Evolutionary conservation across 2,888 invertebrate genomes (phyloP).

Genomic region (Hydraecia micacea): DNA sequence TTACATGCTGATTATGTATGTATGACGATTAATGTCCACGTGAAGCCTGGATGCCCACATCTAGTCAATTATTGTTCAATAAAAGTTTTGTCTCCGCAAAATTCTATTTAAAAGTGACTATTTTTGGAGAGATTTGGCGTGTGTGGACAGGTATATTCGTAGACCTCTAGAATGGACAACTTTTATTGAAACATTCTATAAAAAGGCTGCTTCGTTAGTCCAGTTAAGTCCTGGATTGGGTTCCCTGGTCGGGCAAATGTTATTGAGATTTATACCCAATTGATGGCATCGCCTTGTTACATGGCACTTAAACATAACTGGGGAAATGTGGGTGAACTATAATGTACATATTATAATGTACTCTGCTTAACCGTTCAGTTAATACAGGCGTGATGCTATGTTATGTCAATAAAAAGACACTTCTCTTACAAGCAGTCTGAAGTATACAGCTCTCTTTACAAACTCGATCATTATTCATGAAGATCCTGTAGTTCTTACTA

Average conservation of each 20-base stretch:
- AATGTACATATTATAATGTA: not conserved
- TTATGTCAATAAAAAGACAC: not conserved
- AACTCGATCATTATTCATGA: not conserved
- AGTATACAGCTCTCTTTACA: not conserved
- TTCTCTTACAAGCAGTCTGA: not conserved
- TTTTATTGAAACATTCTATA: not conserved
- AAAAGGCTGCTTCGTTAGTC: not conserved
- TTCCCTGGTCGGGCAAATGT: not conserved
- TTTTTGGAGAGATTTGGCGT: not conserved
- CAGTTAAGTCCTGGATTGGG: not conserved
- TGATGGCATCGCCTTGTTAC: not conserved
- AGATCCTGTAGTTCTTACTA: not conserved
- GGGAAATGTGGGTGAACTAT: not conserved
- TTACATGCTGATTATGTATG: too few species aligned
- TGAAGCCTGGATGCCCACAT: not conserved
- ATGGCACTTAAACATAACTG: not conserved
- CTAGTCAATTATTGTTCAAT: not conserved
- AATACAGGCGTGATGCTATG: not conserved
- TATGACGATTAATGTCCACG: slow-evolving; percentile 2
- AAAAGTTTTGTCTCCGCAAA: not conserved
- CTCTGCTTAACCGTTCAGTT: not conserved
- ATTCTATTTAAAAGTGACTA: too few species aligned
- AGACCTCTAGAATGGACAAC: not conserved
- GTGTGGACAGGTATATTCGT: not conserved
- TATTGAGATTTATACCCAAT: not conserved